Evolutionary conservation across 2,888 invertebrate genomes (phyloP).

Genomic region (Oxystoma pomonae): DNA sequence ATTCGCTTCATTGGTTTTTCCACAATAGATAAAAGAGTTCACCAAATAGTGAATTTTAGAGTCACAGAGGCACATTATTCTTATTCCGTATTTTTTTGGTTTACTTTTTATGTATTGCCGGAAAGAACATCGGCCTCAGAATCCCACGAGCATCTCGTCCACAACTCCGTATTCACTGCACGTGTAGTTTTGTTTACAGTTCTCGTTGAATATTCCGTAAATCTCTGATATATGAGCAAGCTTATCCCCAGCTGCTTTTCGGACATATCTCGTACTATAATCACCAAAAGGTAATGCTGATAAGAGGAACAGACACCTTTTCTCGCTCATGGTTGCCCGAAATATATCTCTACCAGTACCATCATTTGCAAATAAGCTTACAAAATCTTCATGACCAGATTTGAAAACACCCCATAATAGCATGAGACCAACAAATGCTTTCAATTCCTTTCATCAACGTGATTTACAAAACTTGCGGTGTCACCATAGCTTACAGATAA

Average conservation of each 20-base stretch:
- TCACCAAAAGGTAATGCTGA: conserved; percentile 18
- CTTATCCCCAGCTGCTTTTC: conserved; percentile 12
- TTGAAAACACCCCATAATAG: conserved; percentile 13
- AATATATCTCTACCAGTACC: conserved; percentile 19
- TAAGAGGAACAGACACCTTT: conserved; percentile 15
- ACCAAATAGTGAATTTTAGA: conserved; percentile 11
- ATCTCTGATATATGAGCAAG: conserved; percentile 16
- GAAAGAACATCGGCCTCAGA: conserved; percentile 17
- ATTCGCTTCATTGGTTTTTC: conserved; percentile 11
- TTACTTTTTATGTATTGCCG: conserved; percentile 24
- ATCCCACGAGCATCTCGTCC: conserved; percentile 20
- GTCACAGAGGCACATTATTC: conserved; percentile 21
- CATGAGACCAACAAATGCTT: conserved; percentile 15
- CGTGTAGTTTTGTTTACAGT: conserved; percentile 19
- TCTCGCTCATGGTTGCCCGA: conserved; percentile 12
- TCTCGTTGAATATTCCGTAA: conserved; percentile 15
- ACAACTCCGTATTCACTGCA: conserved; percentile 11
- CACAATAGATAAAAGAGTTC: conserved; percentile 11
- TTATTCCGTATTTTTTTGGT: conserved; percentile 21
- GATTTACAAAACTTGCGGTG: conserved; percentile 10
- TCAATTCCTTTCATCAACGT: conserved; percentile 13
- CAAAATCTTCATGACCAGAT: conserved; percentile 16
- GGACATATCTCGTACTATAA: conserved; percentile 4
- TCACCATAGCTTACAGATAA: neutral
- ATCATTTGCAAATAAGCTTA: conserved; percentile 8